Conservation (phyloP, 2,113 vertebrate genomes). For the Ciconia stormi region DNA sequence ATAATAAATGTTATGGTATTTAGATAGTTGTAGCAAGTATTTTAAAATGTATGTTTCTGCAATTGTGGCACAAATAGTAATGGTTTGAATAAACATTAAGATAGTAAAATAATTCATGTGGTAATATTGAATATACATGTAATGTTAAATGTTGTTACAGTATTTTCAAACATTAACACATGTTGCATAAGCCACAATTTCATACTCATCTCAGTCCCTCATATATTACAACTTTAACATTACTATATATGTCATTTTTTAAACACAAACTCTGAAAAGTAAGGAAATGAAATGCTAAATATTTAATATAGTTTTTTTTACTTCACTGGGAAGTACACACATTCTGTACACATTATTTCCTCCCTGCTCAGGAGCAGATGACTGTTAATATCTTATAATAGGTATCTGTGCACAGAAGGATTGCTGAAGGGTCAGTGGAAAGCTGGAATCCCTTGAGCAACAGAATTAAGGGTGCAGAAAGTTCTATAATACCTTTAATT, state of each 20-base stretch:
- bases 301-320: background rate
- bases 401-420: background rate
- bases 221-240: background rate
- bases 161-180: background rate
- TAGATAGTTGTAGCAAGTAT: background rate
- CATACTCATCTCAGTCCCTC: background rate
- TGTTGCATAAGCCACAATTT: background rate
- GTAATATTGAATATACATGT: background rate
- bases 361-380: background rate
- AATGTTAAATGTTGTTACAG: background rate
- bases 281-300: background rate
- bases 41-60: background rate
- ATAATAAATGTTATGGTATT: background rate
- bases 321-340: background rate
- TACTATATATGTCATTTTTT: background rate
- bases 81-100: background rate
- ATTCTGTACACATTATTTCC: background rate
- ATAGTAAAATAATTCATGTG: background rate
- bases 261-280: background rate
- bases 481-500: background rate
- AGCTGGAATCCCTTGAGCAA: background rate
- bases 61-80: background rate
- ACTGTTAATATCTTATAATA: background rate
- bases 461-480: background rate
- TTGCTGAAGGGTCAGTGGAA: background rate